Evolutionary conservation across 2,888 invertebrate genomes (phyloP).

Genomic region (Agriopis aurantiaria): DNA sequence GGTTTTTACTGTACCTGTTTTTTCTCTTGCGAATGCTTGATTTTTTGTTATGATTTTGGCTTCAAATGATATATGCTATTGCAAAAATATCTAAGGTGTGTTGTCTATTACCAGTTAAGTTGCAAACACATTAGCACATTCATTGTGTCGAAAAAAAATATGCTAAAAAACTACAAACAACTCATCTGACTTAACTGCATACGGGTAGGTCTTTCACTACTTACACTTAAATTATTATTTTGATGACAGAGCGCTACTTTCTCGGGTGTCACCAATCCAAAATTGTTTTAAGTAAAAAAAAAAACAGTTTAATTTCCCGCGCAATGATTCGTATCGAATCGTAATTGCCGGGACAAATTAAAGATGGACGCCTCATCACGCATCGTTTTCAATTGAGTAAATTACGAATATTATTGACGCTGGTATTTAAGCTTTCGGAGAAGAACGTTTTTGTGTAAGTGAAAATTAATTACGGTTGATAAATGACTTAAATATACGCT

Average conservation of each 20-base stretch:
- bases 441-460: slow-evolving; percentile 34
- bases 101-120: too few relatives aligned
- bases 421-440: slow-evolving; percentile 31
- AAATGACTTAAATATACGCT: slow-evolving; percentile 9
- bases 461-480: slow-evolving; percentile 32
- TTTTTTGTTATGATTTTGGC: too few relatives aligned
- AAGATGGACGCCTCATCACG: slow-evolving; percentile 48
- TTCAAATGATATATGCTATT: too few relatives aligned
- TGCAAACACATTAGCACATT: too few relatives aligned
- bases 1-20: too few relatives aligned
- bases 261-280: slow-evolving; percentile 33
- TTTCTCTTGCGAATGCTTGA: too few relatives aligned
- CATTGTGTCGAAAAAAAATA: too few relatives aligned
- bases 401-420: slow-evolving; percentile 34
- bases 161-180: background rate
- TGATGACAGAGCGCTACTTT: slow-evolving; percentile 30
- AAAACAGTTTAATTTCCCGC: slow-evolving; percentile 44
- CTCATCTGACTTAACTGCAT: background rate
- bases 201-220: background rate
- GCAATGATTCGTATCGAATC: slow-evolving; percentile 50
- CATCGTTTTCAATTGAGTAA: slow-evolving; percentile 42
- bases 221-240: slow-evolving; percentile 21
- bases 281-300: slow-evolving; percentile 41
- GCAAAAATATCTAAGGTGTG: too few relatives aligned
- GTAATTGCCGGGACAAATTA: slow-evolving; percentile 55